Evolutionary conservation across 2,888 invertebrate genomes (phyloP).

Genomic region (Drosophila mettleri): DNA sequence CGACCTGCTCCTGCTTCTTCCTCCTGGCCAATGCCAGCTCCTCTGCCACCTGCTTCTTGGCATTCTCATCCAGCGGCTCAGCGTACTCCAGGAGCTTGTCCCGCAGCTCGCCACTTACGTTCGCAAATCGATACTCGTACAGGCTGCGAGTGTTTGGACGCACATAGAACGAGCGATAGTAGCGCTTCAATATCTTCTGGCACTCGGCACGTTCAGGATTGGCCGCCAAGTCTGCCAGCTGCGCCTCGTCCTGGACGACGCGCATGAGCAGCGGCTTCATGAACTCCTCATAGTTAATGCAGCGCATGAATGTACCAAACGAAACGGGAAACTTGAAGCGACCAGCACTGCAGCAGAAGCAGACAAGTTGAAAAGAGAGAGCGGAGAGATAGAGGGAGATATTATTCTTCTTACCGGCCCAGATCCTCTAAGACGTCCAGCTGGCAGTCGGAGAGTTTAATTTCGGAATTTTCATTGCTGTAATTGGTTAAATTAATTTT

Average conservation of each 20-base stretch:
- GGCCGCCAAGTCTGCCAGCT: constrained; percentile 4
- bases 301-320: constrained; percentile 24
- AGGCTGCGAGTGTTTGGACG: constrained; percentile 19
- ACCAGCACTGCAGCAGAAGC: constrained; percentile 20
- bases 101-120: constrained; percentile 6
- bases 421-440: constrained; percentile 23
- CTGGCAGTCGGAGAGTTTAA: background rate
- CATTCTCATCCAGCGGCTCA: constrained; percentile 28
- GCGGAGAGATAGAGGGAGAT: background rate
- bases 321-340: constrained; percentile 45
- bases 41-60: background rate
- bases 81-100: constrained; percentile 28
- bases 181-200: constrained; percentile 24
- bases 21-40: background rate
- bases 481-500: background rate
- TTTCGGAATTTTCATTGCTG: constrained; percentile 1
- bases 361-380: background rate
- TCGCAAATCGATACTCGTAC: constrained; percentile 30
- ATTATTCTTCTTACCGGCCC: constrained; percentile 22
- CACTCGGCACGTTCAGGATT: constrained; percentile 20
- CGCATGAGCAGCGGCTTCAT: constrained; percentile 18
- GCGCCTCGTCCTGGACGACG: background rate
- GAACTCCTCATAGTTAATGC: constrained; percentile 38
- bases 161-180: constrained; percentile 49
- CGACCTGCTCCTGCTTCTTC: background rate